Evolutionary conservation across 2,113 vertebrate species (phyloP).

Genomic region (Dicerorhinus sumatrensis): DNA sequence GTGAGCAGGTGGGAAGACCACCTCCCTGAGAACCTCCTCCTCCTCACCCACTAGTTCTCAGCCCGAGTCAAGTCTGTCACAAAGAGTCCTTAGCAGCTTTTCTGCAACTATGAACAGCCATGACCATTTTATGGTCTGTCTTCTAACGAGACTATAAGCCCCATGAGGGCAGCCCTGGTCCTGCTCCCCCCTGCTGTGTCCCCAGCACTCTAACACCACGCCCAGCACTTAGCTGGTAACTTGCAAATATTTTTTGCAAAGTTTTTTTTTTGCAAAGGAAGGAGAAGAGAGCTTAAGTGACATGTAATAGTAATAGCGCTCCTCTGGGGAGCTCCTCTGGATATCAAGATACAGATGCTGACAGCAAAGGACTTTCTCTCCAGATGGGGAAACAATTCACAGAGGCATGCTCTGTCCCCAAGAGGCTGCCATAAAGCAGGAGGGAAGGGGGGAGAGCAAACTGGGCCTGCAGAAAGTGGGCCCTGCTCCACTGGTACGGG

Average conservation of each 20-base stretch:
- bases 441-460: background rate
- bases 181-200: background rate
- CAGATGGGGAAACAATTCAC: background rate
- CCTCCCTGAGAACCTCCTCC: background rate
- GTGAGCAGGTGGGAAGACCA: background rate
- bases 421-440: background rate
- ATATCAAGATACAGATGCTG: fast-evolving
- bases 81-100: background rate
- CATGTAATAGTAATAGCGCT: fast-evolving
- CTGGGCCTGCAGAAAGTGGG: background rate
- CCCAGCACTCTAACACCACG: too few relatives aligned
- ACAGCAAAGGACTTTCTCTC: background rate
- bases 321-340: background rate
- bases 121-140: background rate
- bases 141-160: background rate
- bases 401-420: background rate
- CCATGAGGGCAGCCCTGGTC: background rate
- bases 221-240: background rate
- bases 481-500: background rate
- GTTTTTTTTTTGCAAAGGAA: background rate
- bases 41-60: fast-evolving
- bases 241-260: background rate
- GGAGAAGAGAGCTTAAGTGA: background rate
- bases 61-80: too few relatives aligned
- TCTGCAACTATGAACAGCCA: background rate